phyloP scores from a whole-genome alignment of 1,140 invertebrate genomes.

The Ceratina australensis region DNA sequence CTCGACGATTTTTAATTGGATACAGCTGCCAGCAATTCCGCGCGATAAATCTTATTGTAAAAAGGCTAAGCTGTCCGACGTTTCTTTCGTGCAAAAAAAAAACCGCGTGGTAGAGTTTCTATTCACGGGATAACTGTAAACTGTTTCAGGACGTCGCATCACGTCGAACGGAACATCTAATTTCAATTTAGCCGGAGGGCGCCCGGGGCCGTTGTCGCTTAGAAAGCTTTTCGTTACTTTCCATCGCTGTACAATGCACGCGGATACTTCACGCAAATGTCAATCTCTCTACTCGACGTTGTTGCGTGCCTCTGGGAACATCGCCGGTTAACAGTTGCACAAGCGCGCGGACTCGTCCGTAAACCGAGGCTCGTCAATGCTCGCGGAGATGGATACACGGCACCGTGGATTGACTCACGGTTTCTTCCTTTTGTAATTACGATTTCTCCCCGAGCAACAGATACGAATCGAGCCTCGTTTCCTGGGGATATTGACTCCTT shows the following conservation, averaged over 20 bases:
- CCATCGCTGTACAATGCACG: conserved; percentile 3
- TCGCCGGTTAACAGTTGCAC: conserved; percentile 45
- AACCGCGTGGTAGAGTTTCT: too few relatives aligned
- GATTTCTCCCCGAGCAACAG: conserved; percentile 9
- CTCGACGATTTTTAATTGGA: too few relatives aligned
- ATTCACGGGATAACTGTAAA: background rate
- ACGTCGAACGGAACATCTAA: background rate
- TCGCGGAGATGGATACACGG: conserved; percentile 5
- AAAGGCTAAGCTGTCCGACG: too few relatives aligned
- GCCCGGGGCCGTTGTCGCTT: background rate
- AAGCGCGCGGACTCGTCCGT: conserved; percentile 26
- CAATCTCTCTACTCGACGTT: conserved; percentile 28
- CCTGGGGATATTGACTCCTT: conserved; percentile 4
- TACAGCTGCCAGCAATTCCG: too few relatives aligned
- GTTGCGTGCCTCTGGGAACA: conserved; percentile 40
- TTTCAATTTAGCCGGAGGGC: background rate
- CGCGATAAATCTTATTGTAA: too few relatives aligned
- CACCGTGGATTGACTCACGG: conserved; percentile 38
- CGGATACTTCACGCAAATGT: conserved; percentile 20
- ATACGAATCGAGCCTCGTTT: conserved; percentile 4
- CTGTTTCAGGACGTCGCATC: background rate
- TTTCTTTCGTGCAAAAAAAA: too few relatives aligned
- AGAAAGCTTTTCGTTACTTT: conserved; percentile 45
- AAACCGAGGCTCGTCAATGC: conserved; percentile 14
- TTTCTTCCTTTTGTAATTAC: conserved; percentile 42